Conservation (phyloP, 2,797 vertebrate species). For the Liparis tanakae region DNA sequence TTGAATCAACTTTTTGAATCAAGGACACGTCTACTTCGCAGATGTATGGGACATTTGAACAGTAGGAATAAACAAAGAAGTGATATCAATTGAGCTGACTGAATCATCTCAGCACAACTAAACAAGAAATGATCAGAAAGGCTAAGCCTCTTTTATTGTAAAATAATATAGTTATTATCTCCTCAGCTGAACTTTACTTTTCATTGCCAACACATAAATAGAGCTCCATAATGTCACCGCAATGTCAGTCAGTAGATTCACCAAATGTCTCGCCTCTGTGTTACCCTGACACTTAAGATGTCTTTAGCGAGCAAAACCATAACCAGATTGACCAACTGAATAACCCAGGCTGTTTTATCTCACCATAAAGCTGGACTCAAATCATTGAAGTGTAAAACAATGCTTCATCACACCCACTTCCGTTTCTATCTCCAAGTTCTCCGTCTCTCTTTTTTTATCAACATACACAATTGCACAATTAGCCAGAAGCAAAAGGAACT, state of each 20-base stretch:
- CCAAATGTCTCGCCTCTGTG: slow-evolving; percentile 9
- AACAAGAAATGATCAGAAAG: slow-evolving; percentile 8
- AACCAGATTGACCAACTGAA: not conserved
- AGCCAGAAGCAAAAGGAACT: slow-evolving; percentile 26
- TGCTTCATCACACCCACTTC: not conserved
- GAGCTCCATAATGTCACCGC: slow-evolving; percentile 44
- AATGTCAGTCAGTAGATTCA: slow-evolving; percentile 62
- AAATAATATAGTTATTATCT: slow-evolving; percentile 23
- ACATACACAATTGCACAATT: slow-evolving; percentile 35
- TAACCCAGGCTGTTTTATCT: not conserved
- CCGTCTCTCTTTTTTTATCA: slow-evolving; percentile 23
- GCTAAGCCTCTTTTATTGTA: slow-evolving; percentile 5
- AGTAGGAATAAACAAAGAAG: slow-evolving; percentile 3
- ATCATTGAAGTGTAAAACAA: not conserved
- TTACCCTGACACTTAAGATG: slow-evolving; percentile 20
- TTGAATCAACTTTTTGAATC: not conserved
- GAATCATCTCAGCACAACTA: not conserved
- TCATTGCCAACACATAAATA: slow-evolving; percentile 15
- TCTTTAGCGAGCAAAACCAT: slow-evolving; percentile 18
- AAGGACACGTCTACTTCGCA: not conserved
- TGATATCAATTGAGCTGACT: not conserved
- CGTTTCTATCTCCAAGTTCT: not conserved
- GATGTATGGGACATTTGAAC: not conserved
- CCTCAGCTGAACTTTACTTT: slow-evolving; percentile 31
- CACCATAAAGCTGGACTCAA: not conserved